phyloP scores from a whole-genome alignment of 2,888 invertebrate species.

The Drosophila emarginata region DNA sequence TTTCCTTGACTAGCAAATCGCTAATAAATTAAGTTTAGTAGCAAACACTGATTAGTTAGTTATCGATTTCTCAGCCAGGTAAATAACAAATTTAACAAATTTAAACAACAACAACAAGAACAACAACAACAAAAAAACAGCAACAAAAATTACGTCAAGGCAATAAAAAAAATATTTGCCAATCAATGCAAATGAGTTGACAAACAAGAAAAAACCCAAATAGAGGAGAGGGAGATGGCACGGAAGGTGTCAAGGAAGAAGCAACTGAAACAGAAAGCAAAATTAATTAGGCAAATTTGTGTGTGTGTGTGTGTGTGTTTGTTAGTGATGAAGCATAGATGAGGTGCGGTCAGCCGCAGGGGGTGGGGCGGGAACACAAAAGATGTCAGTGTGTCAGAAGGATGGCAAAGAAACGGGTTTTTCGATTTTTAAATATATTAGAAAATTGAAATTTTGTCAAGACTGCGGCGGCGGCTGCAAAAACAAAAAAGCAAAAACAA shows the following conservation, averaged over 20 bases:
- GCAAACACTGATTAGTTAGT: conserved; percentile 57
- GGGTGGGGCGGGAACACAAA: conserved; percentile 38
- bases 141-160: conserved; percentile 60
- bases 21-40: conserved; percentile 36
- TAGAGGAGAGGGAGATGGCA: neutral
- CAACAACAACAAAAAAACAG: conserved; percentile 47
- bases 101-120: conserved; percentile 12
- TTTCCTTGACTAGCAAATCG: neutral
- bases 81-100: conserved; percentile 65
- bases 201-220: conserved; percentile 30
- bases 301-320: neutral
- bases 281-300: conserved; percentile 68
- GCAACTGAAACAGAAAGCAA: conserved; percentile 57
- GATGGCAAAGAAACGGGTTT: conserved; percentile 59
- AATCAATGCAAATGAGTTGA: conserved; percentile 69
- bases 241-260: neutral
- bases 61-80: conserved; percentile 48
- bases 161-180: conserved; percentile 61
- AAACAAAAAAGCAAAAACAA: neutral
- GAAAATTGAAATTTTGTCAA: conserved; percentile 56
- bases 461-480: neutral
- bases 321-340: no score
- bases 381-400: conserved; percentile 77
- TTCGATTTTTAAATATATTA: conserved; percentile 60
- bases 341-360: neutral